phyloP scores from a whole-genome alignment of 2,113 vertebrate genomes.

The Butorides virescens region DNA sequence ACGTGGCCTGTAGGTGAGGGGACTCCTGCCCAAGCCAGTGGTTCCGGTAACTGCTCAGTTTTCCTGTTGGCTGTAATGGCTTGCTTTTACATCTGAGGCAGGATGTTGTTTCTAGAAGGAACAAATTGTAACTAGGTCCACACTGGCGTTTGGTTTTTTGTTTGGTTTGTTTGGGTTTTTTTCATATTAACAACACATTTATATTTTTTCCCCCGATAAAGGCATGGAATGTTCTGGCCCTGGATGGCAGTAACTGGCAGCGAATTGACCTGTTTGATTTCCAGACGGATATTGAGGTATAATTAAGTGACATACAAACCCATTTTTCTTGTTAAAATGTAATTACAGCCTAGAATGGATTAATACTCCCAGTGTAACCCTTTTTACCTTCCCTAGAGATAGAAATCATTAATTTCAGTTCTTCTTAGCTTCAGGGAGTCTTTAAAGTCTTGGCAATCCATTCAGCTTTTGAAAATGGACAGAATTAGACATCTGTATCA shows the following conservation, averaged over 20 bases:
- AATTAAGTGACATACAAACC: constrained; percentile 56
- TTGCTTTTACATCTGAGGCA: background rate
- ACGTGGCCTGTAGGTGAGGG: background rate
- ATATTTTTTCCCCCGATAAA: constrained; percentile 56
- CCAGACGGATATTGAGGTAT: constrained; percentile 98
- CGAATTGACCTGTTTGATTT: constrained; percentile 98
- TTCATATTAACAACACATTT: background rate
- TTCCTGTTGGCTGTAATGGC: background rate
- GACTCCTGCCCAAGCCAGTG: background rate
- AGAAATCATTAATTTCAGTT: constrained; percentile 42
- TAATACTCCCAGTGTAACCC: constrained; percentile 12
- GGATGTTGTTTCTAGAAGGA: background rate
- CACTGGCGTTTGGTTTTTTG: background rate
- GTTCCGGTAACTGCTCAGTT: background rate
- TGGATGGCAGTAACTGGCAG: constrained; percentile 99
- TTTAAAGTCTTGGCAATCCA: background rate
- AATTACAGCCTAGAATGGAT: constrained; percentile 59
- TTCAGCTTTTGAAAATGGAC: constrained; percentile 52
- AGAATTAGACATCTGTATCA: background rate
- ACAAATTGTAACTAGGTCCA: background rate
- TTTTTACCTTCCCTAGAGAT: constrained; percentile 45
- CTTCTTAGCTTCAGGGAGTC: constrained; percentile 12
- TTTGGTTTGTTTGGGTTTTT: background rate
- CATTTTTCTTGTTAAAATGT: constrained; percentile 59
- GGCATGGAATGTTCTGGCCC: constrained; percentile 98